Conservation (phyloP, 2,888 invertebrate species). For the Tinea trinotella region DNA sequence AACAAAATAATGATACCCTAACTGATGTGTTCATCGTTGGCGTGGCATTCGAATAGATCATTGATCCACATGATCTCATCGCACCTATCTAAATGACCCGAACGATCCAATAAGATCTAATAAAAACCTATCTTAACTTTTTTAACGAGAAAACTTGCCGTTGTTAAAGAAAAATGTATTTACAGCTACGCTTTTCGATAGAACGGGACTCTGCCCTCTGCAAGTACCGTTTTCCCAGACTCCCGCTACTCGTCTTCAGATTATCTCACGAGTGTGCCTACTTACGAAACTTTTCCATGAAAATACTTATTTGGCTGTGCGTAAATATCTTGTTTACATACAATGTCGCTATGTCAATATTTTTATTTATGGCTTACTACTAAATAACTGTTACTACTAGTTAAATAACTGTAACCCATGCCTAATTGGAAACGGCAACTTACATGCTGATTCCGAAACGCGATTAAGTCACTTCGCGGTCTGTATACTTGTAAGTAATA, state of each 20-base stretch:
- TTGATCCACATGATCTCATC: conserved; percentile 71
- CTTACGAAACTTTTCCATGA: background rate
- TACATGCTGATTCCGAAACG: too few species aligned
- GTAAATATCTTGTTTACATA: background rate
- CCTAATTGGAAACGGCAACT: too few species aligned
- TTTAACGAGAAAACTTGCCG: background rate
- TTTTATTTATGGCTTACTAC: background rate
- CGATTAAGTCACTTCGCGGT: too few species aligned
- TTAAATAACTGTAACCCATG: too few species aligned
- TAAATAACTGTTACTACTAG: too few species aligned
- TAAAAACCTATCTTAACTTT: background rate
- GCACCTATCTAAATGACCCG: background rate
- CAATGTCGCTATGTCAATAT: background rate
- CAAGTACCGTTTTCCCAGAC: background rate
- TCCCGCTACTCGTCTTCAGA: background rate
- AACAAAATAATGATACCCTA: conserved; percentile 32
- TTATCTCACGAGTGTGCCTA: background rate
- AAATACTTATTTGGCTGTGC: background rate
- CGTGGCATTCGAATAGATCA: conserved; percentile 53
- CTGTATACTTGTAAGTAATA: too few species aligned
- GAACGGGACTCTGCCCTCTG: conserved; percentile 1
- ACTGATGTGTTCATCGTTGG: conserved; percentile 44
- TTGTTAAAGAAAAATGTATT: background rate
- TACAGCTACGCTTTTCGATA: background rate
- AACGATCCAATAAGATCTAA: background rate